Evolutionary conservation across 2,797 vertebrate genomes (phyloP), one percentile per base, ranked within the genome.

Genomic region (Sandelia bainsii): DNA sequence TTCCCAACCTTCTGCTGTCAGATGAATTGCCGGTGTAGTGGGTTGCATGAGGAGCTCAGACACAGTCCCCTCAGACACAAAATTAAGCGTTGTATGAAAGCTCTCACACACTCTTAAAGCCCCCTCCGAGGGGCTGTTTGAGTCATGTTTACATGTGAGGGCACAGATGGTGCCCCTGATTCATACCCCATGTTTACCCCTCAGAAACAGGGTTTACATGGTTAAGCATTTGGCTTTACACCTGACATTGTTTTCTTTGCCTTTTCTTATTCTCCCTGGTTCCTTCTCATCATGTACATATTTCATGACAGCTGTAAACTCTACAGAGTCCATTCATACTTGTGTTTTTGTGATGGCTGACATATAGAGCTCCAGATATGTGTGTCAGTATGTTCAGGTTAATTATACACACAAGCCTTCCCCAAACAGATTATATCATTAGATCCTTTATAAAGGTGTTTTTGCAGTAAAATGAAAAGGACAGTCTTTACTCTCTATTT

Each of bases 111-210:
- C 61, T 50, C 80, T 51, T 50, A 83, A 86, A 82, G 76, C 80
- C 67, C 83, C 56, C 65, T 79, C 48, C 32, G 37, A 32, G 39
- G 57, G 73, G 83, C 23, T 74, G 85, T 77, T 79, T 44, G 60
- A 77, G 73, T 17, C 80, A 63, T 69, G 75, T 80, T 62, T 83
- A 45, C 61, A 76, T 80, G 46, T 53, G 20, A 22, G 78, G 58
- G 72, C 74, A 83, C 90, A 93, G 91, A 91, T 93, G 91, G 88
- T 1, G 7, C 32, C 81, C 82, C 67, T 25, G 62, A 82, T 80
- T 84, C 72, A 69, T 48, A 59, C 17, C 48, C 80, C 42, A 19
- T 12, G 44, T 80, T 66, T 72, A 49, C 62, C 76, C 61, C 69
- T 53, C 17, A 20, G 42, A 64, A 86, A 76, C 65, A 63, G 72